Percentiles rank a stretch among this genome's conserved stretches.
phyloP scores from a whole-genome alignment of 2,113 vertebrate species.

The Burhinus oedicnemus region DNA sequence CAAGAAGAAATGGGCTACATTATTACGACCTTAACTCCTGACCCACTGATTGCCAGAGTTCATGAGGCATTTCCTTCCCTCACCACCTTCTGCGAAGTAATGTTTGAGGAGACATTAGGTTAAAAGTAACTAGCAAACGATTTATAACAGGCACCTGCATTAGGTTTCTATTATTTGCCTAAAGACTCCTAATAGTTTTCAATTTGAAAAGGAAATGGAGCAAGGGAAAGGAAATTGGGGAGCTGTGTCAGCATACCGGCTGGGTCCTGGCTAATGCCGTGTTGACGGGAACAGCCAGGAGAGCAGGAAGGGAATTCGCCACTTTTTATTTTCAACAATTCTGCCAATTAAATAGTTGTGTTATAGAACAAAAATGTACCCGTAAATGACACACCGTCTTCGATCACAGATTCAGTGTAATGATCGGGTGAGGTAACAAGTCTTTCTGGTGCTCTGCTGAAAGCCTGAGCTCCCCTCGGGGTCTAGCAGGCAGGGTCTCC shows the following conservation, averaged over 20 bases:
- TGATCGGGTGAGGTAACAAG: background rate
- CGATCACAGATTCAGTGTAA: background rate
- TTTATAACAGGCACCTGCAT: constrained; percentile 48
- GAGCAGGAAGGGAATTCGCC: background rate
- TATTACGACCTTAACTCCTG: constrained; percentile 40
- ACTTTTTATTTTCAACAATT: background rate
- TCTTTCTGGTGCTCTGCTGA: background rate
- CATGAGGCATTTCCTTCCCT: constrained; percentile 53
- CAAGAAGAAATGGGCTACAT: constrained; percentile 13
- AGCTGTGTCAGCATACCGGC: constrained; percentile 39
- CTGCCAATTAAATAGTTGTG: background rate
- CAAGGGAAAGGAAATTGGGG: constrained; percentile 38
- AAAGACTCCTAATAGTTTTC: constrained; percentile 67
- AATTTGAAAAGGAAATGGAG: constrained; percentile 72
- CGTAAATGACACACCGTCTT: background rate
- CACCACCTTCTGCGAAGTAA: background rate
- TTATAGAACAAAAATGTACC: background rate
- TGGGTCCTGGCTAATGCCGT: background rate
- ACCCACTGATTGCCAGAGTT: background rate
- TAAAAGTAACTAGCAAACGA: constrained; percentile 39
- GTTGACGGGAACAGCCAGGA: background rate
- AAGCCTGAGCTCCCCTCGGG: background rate
- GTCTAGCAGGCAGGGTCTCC: background rate
- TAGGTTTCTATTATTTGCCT: constrained; percentile 66
- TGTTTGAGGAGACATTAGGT: constrained; percentile 38